A percentile compares a stretch with the other conserved stretches of the same genome.
Conservation (phyloP, 2,113 vertebrate genomes). For the Calidris pygmaea region DNA sequence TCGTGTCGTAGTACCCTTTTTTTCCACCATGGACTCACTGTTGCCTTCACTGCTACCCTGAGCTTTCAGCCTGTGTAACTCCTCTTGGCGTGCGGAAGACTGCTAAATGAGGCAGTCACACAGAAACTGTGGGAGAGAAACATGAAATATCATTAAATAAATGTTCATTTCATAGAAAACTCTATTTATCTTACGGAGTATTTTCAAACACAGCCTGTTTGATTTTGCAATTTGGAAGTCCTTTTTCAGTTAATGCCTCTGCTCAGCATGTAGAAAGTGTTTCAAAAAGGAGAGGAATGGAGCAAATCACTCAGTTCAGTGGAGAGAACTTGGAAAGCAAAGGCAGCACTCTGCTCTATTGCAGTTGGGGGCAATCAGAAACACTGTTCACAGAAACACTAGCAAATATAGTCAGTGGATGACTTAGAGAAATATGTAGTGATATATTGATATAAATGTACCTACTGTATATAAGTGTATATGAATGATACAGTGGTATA, state of each 20-base stretch:
- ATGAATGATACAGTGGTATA: background rate
- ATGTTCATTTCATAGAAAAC: background rate
- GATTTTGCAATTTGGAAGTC: background rate
- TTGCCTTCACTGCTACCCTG: background rate
- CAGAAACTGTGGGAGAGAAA: background rate
- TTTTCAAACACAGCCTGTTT: background rate
- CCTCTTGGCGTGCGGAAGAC: background rate
- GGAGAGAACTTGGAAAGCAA: background rate
- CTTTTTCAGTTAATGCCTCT: background rate
- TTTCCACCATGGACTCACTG: background rate
- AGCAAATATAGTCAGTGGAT: background rate
- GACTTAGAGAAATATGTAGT: background rate
- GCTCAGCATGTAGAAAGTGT: background rate
- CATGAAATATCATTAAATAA: background rate
- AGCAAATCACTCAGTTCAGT: background rate
- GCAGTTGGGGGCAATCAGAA: accelerated
- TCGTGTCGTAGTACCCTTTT: background rate
- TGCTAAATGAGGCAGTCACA: background rate
- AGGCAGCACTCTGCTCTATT: background rate
- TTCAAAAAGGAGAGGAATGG: background rate
- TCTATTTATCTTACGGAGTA: background rate
- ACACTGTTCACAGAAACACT: background rate
- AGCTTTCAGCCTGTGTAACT: background rate
- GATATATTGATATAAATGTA: background rate
- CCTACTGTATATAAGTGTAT: background rate